Conservation (phyloP, 1,140 invertebrate genomes). For the Cylas formicarius region DNA sequence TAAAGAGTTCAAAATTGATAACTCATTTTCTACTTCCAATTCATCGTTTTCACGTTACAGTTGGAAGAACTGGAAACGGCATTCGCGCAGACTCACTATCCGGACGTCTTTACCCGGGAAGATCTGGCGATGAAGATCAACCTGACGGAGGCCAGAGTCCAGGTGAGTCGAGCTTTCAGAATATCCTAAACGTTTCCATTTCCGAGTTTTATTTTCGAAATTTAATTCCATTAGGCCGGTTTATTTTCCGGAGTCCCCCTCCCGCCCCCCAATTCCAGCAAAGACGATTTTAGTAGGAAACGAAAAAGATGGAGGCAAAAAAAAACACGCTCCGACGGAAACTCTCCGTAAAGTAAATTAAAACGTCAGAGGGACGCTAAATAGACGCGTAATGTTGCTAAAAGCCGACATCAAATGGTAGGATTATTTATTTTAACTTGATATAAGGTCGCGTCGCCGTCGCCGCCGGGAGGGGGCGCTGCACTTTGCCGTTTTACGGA, state of each 20-base stretch:
- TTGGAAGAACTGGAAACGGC: constrained; percentile 95
- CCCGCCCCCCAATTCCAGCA: too few species aligned
- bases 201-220: constrained; percentile 3
- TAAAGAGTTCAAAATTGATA: not conserved
- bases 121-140: constrained; percentile 98
- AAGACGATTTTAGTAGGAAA: too few species aligned
- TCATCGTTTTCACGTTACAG: constrained; percentile 44
- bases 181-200: not conserved
- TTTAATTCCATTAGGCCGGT: constrained; percentile 4
- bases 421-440: constrained; percentile 33
- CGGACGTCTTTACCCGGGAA: constrained; percentile 95
- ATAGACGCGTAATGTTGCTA: constrained; percentile 22
- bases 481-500: constrained; percentile 29
- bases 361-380: constrained; percentile 21
- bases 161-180: constrained; percentile 56
- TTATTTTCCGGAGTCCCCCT: too few species aligned
- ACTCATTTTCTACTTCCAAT: not conserved
- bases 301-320: constrained; percentile 9
- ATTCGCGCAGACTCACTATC: constrained; percentile 96
- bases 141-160: constrained; percentile 92
- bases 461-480: too few species aligned
- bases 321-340: too few species aligned
- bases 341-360: constrained; percentile 17
- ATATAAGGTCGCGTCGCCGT: constrained; percentile 30
- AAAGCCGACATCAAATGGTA: constrained; percentile 28